Percentiles rank a stretch among this genome's conserved stretches.
phyloP scores from a whole-genome alignment of 2,888 invertebrate species.

The Xanthorhoe designata region DNA sequence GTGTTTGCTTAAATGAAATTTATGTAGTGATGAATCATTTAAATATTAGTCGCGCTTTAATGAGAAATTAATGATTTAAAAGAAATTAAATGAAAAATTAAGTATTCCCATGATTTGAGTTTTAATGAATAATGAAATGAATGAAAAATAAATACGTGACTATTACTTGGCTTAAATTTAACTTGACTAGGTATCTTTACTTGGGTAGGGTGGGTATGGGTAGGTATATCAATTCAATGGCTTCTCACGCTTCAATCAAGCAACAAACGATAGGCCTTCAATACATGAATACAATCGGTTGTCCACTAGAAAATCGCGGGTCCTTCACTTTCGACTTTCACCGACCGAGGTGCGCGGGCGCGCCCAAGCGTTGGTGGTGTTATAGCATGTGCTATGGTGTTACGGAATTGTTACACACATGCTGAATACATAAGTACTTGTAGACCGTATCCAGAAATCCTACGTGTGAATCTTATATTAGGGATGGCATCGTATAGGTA shows the following conservation, averaged over 20 bases:
- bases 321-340: conserved; percentile 78
- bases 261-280: conserved; percentile 42
- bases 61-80: too few species aligned
- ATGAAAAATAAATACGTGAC: too few species aligned
- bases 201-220: too few species aligned
- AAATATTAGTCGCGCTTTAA: too few species aligned
- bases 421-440: conserved; percentile 2
- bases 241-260: conserved; percentile 11
- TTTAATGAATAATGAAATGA: too few species aligned
- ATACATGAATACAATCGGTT: conserved; percentile 47
- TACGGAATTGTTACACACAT: conserved; percentile 15
- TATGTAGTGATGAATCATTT: neutral
- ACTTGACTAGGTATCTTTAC: neutral
- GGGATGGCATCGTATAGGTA: neutral
- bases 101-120: too few species aligned
- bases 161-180: neutral
- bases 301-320: conserved; percentile 59
- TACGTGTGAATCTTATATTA: neutral
- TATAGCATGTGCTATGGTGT: conserved; percentile 16
- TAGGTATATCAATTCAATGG: neutral
- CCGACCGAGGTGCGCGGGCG: conserved; percentile 45
- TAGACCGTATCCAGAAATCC: neutral
- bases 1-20: neutral
- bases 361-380: conserved; percentile 14
- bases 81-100: too few species aligned